These are phyloP conservation scores for Neuroterus valhalla DNA, from an alignment of 1,140 invertebrate species.

Conservation along the genomic window DNA sequence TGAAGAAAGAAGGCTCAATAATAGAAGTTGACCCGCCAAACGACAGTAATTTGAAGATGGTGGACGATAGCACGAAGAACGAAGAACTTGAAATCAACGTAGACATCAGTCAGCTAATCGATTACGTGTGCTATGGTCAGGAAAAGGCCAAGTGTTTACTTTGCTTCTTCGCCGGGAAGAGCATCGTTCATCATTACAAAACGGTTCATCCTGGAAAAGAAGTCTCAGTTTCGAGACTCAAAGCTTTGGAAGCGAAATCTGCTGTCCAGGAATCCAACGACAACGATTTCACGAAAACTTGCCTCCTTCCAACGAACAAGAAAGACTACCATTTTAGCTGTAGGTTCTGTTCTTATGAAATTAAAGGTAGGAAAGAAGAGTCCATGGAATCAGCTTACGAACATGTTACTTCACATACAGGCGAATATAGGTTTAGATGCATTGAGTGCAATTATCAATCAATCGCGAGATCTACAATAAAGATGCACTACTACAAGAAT, in stretches of 20 bases:
- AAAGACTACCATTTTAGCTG: slow-evolving; percentile 68
- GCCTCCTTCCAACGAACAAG: slow-evolving; percentile 42
- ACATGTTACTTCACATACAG: slow-evolving; percentile 83
- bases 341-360: slow-evolving; percentile 74
- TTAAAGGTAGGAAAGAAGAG: slow-evolving; percentile 61
- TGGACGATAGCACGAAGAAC: background rate
- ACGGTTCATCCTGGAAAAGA: slow-evolving; percentile 79
- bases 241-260: slow-evolving; percentile 70
- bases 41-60: slow-evolving; percentile 4
- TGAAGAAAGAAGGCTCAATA: slow-evolving; percentile 34
- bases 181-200: slow-evolving; percentile 81
- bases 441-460: slow-evolving; percentile 75
- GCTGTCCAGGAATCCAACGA: slow-evolving; percentile 68
- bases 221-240: slow-evolving; percentile 79
- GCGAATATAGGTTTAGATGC: slow-evolving; percentile 82
- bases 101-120: slow-evolving; percentile 49
- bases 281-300: slow-evolving; percentile 42
- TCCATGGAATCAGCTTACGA: slow-evolving; percentile 77
- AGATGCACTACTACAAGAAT: slow-evolving; percentile 71
- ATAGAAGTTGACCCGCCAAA: background rate
- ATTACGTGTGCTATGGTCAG: slow-evolving; percentile 60
- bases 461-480: slow-evolving; percentile 69
- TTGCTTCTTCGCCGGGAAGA: slow-evolving; percentile 77
- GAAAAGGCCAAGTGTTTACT: slow-evolving; percentile 76
- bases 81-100: slow-evolving; percentile 36